These are phyloP conservation scores for Bombus soroeensis DNA, from an alignment of 1,140 invertebrate species.

Conservation along the genomic window DNA sequence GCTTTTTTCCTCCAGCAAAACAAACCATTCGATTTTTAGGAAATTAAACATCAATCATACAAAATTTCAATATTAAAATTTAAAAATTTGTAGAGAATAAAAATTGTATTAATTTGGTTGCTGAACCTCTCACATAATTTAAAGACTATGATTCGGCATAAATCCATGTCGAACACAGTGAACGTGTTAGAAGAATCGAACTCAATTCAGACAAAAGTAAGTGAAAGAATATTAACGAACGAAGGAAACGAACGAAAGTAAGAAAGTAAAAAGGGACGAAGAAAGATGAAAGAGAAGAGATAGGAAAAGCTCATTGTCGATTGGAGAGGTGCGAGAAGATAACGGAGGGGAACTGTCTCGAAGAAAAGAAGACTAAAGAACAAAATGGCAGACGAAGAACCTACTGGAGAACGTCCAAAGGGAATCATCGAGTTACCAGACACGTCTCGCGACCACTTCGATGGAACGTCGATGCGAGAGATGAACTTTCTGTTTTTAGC, in stretches of 20 bases:
- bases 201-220: background rate
- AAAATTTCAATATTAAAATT: background rate
- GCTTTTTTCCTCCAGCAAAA: background rate
- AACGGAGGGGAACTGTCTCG: constrained; percentile 20
- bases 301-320: constrained; percentile 68
- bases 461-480: constrained; percentile 14
- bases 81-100: background rate
- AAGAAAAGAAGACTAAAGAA: background rate
- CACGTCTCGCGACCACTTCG: background rate
- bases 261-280: background rate
- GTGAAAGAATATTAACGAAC: background rate
- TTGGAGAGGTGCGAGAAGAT: constrained; percentile 76
- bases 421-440: constrained; percentile 33
- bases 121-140: background rate
- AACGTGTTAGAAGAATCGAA: background rate
- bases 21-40: no score
- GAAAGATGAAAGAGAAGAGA: background rate
- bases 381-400: background rate
- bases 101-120: background rate
- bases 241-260: background rate
- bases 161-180: background rate
- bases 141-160: no score
- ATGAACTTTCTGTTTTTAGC: constrained; percentile 37
- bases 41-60: no score
- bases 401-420: constrained; percentile 25